phyloP scores from a whole-genome alignment of 2,113 vertebrate species.

The Progne subis region DNA sequence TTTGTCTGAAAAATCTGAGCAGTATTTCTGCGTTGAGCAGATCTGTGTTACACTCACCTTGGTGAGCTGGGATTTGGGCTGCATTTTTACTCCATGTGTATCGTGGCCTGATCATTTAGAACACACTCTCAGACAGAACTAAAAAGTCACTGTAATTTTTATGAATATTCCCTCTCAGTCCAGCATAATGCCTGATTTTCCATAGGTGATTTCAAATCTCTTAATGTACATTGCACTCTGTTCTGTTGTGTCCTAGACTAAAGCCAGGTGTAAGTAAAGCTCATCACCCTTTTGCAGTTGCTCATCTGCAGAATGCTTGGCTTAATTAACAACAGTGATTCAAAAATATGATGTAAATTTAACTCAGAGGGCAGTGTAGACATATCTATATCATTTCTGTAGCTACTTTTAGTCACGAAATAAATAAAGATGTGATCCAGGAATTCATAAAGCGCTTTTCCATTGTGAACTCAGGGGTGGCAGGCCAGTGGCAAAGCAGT shows the following conservation, averaged over 20 bases:
- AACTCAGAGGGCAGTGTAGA: background rate
- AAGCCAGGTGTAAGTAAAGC: background rate
- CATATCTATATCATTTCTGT: background rate
- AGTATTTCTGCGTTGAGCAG: background rate
- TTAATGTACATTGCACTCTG: background rate
- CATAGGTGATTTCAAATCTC: background rate
- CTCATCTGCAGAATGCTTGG: background rate
- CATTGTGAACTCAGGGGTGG: rapidly evolving
- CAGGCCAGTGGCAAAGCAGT: background rate
- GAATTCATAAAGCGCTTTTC: background rate
- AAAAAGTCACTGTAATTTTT: background rate
- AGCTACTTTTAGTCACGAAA: background rate
- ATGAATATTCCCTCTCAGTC: background rate
- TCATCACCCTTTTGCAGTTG: background rate
- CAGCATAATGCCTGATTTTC: background rate
- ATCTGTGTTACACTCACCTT: background rate
- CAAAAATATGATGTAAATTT: background rate
- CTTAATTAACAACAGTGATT: background rate
- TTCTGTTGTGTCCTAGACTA: background rate
- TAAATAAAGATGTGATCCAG: background rate
- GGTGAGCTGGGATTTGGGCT: background rate
- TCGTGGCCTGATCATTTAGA: background rate
- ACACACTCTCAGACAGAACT: background rate
- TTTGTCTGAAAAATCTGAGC: background rate
- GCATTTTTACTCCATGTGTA: background rate